Conservation (phyloP, 1,140 invertebrate genomes). For the Neodiprion fabricii region DNA sequence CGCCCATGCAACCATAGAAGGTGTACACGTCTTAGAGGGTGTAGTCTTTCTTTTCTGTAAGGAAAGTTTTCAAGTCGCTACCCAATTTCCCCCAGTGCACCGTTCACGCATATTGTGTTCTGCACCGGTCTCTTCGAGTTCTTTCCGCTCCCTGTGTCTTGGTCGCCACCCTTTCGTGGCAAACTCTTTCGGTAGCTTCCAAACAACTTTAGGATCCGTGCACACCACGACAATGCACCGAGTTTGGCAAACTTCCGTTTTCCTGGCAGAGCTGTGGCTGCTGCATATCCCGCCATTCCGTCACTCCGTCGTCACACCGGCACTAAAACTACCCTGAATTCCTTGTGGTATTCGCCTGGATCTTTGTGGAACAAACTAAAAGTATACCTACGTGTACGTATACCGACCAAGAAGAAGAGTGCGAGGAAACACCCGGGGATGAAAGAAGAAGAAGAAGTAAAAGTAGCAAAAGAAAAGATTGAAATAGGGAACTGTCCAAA, state of each 20-base stretch:
- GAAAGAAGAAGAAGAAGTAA: background rate
- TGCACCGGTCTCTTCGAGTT: background rate
- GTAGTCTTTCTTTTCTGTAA: background rate
- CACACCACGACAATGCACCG: background rate
- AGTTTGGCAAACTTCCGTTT: background rate
- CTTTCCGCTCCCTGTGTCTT: background rate
- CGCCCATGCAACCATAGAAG: background rate
- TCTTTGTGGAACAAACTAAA: conserved; percentile 6
- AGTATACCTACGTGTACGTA: background rate
- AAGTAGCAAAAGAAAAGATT: background rate
- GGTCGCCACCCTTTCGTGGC: background rate
- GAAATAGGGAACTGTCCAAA: background rate
- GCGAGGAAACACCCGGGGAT: too few species aligned
- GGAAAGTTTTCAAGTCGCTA: background rate
- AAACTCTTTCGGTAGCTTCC: conserved; percentile 4
- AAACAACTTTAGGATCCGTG: background rate
- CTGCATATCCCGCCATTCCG: background rate
- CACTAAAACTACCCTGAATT: background rate
- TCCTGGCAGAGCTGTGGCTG: background rate
- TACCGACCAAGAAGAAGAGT: too few species aligned
- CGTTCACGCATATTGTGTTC: conserved; percentile 5
- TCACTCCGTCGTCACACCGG: background rate
- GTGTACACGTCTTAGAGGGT: background rate
- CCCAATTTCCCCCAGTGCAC: background rate
- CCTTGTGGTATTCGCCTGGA: background rate